Conservation (phyloP, 2,888 invertebrate genomes). For the Eledone cirrhosa region DNA sequence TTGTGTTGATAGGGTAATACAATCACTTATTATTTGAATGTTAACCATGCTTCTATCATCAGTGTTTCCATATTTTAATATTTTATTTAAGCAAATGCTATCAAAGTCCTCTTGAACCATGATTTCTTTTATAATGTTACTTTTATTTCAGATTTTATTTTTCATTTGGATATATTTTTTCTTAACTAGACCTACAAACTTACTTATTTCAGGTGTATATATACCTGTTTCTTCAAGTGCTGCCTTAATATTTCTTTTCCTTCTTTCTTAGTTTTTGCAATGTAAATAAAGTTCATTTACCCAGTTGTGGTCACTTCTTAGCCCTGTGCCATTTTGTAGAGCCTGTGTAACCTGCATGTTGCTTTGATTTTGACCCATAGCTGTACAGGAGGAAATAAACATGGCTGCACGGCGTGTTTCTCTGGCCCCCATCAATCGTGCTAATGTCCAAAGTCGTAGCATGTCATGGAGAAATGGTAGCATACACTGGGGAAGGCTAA, state of each 20-base stretch:
- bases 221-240: no score
- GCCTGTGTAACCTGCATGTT: slow-evolving; percentile 34
- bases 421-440: slow-evolving; percentile 65
- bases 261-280: background rate
- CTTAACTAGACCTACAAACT: no score
- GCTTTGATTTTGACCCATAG: slow-evolving; percentile 46
- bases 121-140: no score
- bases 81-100: no score
- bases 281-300: background rate
- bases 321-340: slow-evolving; percentile 26
- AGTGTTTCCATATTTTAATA: no score
- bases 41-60: no score
- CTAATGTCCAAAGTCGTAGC: slow-evolving; percentile 63
- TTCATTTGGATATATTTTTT: no score
- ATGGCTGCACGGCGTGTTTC: slow-evolving; percentile 65
- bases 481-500: slow-evolving; percentile 61
- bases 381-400: slow-evolving; percentile 63
- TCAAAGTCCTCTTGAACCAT: no score
- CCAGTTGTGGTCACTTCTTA: slow-evolving; percentile 16
- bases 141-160: no score
- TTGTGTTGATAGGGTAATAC: no score
- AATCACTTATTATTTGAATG: no score
- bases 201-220: no score
- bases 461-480: slow-evolving; percentile 66
- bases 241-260: background rate